Conservation (phyloP, 2,797 vertebrate species). For the Artibeus jamaicensis region DNA sequence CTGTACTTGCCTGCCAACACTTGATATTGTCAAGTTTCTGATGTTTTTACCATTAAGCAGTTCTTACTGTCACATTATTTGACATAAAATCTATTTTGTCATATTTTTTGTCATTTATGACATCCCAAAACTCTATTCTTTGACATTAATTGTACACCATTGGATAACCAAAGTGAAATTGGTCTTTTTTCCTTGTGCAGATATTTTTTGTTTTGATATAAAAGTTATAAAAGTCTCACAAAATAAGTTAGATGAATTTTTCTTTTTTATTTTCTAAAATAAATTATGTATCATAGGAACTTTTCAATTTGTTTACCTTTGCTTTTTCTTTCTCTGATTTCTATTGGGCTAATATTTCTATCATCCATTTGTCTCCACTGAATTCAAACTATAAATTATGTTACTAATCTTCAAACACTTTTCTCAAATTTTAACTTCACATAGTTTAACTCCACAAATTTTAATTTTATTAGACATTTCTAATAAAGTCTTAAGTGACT, state of each 20-base stretch:
- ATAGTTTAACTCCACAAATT: no score
- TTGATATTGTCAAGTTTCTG: neutral
- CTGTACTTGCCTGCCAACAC: neutral
- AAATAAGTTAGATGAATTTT: neutral
- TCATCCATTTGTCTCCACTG: neutral
- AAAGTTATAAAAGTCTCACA: neutral
- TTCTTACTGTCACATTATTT: neutral
- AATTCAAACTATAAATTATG: neutral
- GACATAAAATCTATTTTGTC: neutral
- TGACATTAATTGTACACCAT: neutral
- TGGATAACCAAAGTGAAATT: neutral
- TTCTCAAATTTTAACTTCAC: neutral
- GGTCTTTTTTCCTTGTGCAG: neutral
- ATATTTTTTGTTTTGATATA: neutral
- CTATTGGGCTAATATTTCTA: neutral
- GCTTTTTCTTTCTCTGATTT: neutral
- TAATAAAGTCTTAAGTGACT: neutral
- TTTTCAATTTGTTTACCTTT: neutral
- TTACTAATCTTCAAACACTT: neutral
- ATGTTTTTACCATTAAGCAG: neutral
- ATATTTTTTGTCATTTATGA: neutral
- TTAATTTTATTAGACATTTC: no score
- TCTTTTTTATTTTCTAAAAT: neutral
- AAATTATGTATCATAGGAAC: neutral
- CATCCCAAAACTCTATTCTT: neutral